Evolutionary conservation across 1,140 invertebrate species (phyloP), one percentile per base, ranked within the genome.

Genomic region (Aphelenchoides avenae): DNA sequence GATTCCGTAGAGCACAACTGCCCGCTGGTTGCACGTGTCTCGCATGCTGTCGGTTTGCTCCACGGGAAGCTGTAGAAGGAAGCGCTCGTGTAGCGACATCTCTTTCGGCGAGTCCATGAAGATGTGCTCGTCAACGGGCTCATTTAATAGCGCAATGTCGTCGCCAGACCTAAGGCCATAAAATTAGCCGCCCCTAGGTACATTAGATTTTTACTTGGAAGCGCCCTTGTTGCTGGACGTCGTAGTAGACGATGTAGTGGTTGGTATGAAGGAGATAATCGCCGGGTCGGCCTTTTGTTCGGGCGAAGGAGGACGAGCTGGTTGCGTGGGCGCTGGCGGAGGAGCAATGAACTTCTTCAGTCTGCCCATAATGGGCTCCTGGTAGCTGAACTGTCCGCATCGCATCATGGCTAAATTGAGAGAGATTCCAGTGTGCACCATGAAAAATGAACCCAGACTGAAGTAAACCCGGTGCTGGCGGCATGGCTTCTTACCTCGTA

Each of bases 181-280:
- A 36, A 36, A n/a, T 36, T 36, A 36, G 18, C 13, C 18, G 18
- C 18, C 34, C 18, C 18, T 36, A 36, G 18, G 34, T n/a, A 13
- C 34, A 18, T 36, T 36, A 36, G 18, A 36, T 13, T 13, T 13
- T 36, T 36, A 13, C 18, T 36, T 13, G 34, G n/a, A n/a, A n/a
- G n/a, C n/a, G n/a, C n/a, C n/a, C n/a, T n/a, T n/a, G n/a, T n/a
- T n/a, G n/a, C n/a, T n/a, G n/a, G n/a, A n/a, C n/a, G n/a, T n/a
- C n/a, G n/a, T n/a, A n/a, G n/a, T n/a, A n/a, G n/a, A n/a, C n/a
- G n/a, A n/a, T n/a, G n/a, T n/a, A 1, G 63, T 50, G 18, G 42
- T 68, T 22, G 63, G 63, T 62, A 65, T 70, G 22, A 65, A 65
- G 3, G 63, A 65, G 33, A 65, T 65, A 0, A 70, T 65, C 22